Conservation (phyloP, 2,888 invertebrate genomes). For the Oscheius sp. region DNA sequence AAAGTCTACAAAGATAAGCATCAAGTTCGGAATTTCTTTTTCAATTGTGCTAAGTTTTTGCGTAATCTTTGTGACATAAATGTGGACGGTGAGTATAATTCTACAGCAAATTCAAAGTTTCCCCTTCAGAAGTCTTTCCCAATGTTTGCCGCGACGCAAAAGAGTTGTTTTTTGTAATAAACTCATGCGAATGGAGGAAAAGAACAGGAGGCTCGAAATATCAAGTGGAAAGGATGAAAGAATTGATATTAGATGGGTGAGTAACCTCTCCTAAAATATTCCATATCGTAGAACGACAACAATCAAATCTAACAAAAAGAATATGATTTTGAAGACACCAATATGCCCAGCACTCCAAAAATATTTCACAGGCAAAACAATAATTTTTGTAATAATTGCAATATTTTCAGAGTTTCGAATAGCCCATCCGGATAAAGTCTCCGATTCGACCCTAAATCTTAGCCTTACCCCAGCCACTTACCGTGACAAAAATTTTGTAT, state of each 20-base stretch:
- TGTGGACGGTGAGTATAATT: constrained; percentile 38
- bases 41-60: constrained; percentile 60
- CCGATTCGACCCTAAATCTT: constrained; percentile 48
- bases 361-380: constrained; percentile 54
- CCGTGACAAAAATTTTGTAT: constrained; percentile 50
- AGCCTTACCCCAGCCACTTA: constrained; percentile 47
- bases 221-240: constrained; percentile 46
- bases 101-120: background rate
- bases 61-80: constrained; percentile 38
- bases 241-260: constrained; percentile 58
- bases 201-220: constrained; percentile 51
- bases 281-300: constrained; percentile 38
- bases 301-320: constrained; percentile 49
- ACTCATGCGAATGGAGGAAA: constrained; percentile 65
- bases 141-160: constrained; percentile 56
- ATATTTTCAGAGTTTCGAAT: constrained; percentile 49
- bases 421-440: constrained; percentile 42
- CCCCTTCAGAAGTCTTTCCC: constrained; percentile 37
- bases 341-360: constrained; percentile 58
- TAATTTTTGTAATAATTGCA: background rate
- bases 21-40: constrained; percentile 63
- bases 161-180: constrained; percentile 65
- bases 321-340: constrained; percentile 60
- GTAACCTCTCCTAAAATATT: background rate
- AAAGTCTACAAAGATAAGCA: constrained; percentile 62